Evolutionary conservation across 2,113 vertebrate species (phyloP), one percentile per base, ranked within the genome.

Genomic region (Ciconia maguari): DNA sequence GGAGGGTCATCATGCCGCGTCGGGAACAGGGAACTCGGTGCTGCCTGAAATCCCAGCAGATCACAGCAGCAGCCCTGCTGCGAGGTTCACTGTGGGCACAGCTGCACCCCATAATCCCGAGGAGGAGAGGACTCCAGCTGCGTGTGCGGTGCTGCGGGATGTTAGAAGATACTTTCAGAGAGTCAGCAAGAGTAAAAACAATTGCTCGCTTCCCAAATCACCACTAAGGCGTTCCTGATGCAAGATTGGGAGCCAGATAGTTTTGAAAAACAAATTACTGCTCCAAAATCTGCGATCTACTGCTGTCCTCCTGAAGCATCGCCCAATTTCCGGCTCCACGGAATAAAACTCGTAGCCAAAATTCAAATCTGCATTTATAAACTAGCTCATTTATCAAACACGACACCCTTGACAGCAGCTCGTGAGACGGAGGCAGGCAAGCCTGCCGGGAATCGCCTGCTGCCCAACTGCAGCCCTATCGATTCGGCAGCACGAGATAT

Each of bases 1-100:
- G 1, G 19, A 16, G 26, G 34, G 26, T 25, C 6, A 21, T 21
- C 6, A 21, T 61, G 83, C 21, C 1, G 0, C 4, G 51, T 0
- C 0, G 0, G 60, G 41, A 82, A 6, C 48, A 10, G 42, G 41
- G 60, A 80, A n/a, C 20, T 18, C 2, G 2, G 48, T 3, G 1
- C 49, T 54, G 81, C 58, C 72, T 16, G 8, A 38, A 74, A 51
- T 17, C 29, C 66, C 62, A 13, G 6, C 2, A 18, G 83, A 15
- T 25, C 9, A 10, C 65, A 64, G 16, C 30, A 66, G 71, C 65
- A 88, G 55, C 74, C 70, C 83, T 46, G 54, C 48, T 12, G 6
- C 0, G 3, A 46, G 32, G 51, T 4, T 75, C 62, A 4, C 36
- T 2, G 2, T 2, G 41, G 42, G 38, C 54, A 55, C 22, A n/a